Percentiles rank a stretch among this genome's conserved stretches.
phyloP scores from a whole-genome alignment of 1,140 invertebrate species.

The Artemia franciscana region DNA sequence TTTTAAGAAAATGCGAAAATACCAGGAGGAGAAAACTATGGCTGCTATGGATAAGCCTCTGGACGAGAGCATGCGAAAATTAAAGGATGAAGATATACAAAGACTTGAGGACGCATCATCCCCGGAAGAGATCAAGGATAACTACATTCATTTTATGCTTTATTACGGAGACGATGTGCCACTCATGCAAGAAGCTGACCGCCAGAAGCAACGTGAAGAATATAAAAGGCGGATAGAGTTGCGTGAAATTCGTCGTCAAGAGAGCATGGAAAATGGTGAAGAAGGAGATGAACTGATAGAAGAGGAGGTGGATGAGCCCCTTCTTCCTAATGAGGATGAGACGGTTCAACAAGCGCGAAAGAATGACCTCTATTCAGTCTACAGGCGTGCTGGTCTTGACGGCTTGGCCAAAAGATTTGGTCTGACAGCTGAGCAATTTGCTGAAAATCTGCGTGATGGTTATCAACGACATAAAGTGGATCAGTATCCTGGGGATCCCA shows the following conservation, averaged over 20 bases:
- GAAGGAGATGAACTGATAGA: constrained; percentile 33
- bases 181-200: constrained; percentile 48
- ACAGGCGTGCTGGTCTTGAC: background rate
- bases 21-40: constrained; percentile 63
- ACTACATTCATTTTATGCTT: constrained; percentile 74
- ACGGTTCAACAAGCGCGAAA: constrained; percentile 59
- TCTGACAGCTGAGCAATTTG: constrained; percentile 81
- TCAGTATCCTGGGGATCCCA: constrained; percentile 55
- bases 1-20: constrained; percentile 78
- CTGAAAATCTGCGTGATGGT: constrained; percentile 85
- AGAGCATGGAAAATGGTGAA: constrained; percentile 23
- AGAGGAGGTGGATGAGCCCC: constrained; percentile 26
- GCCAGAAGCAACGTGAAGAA: constrained; percentile 29
- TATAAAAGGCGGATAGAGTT: constrained; percentile 22
- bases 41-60: constrained; percentile 57
- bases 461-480: constrained; percentile 94
- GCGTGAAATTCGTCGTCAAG: constrained; percentile 11
- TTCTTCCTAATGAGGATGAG: constrained; percentile 29
- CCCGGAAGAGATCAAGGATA: constrained; percentile 71
- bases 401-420: constrained; percentile 74
- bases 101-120: constrained; percentile 54
- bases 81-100: constrained; percentile 66
- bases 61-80: constrained; percentile 50
- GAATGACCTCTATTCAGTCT: constrained; percentile 60
- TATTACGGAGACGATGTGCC: constrained; percentile 71